A percentile compares a stretch with the other conserved stretches of the same genome.
These are phyloP conservation scores for Potamarius usumacintae DNA, from an alignment of 2,113 vertebrate genomes.

Conservation along the genomic window DNA sequence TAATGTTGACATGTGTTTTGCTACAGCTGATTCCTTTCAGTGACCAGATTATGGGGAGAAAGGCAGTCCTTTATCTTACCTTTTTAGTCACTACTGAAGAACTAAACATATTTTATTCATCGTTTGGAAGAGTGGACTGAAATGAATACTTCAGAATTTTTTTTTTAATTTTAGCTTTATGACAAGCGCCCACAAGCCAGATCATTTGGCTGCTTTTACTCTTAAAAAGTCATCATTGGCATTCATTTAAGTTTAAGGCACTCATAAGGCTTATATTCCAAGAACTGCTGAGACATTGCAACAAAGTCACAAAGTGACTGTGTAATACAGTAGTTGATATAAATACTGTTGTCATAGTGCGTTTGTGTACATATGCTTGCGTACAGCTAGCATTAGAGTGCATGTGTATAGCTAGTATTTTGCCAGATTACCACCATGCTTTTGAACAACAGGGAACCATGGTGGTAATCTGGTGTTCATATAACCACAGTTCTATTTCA, in stretches of 20 bases:
- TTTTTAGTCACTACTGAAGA: slow-evolving; percentile 20
- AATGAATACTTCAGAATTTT: not conserved
- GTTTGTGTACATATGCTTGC: not conserved
- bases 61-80: not conserved
- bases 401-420: not conserved
- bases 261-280: not conserved
- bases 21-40: slow-evolving; percentile 24
- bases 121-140: not conserved
- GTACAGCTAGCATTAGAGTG: not conserved
- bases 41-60: slow-evolving; percentile 30
- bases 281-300: not conserved
- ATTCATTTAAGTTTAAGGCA: not conserved
- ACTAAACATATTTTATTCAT: not conserved
- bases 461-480: not conserved
- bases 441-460: not conserved
- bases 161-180: not conserved
- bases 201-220: not conserved
- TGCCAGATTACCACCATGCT: not conserved
- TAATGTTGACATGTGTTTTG: slow-evolving; percentile 21
- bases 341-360: not conserved
- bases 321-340: not conserved
- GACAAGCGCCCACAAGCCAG: not conserved
- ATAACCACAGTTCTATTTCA: not conserved
- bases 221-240: not conserved
- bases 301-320: not conserved